A percentile compares a stretch with the other conserved stretches of the same genome.
Conservation (phyloP, 2,113 vertebrate genomes). For the Ceratotherium simum region DNA sequence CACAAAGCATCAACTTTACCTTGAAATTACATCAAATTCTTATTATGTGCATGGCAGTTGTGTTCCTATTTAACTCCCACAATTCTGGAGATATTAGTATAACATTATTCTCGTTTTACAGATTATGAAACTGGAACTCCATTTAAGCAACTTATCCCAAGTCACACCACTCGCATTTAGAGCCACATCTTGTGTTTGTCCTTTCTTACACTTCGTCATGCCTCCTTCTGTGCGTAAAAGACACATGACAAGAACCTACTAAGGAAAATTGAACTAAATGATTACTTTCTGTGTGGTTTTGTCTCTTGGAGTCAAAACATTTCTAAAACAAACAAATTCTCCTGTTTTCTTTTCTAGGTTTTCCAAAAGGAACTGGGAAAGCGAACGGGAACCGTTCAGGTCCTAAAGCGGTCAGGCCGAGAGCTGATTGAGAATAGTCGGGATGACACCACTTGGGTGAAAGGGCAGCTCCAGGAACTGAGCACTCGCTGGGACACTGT, state of each 20-base stretch:
- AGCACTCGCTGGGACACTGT: slow-evolving; percentile 98
- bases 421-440: slow-evolving; percentile 96
- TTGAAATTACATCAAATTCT: slow-evolving; percentile 24
- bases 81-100: slow-evolving; percentile 18
- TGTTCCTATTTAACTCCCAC: slow-evolving; percentile 7
- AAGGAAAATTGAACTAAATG: background rate
- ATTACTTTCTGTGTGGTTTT: slow-evolving; percentile 30
- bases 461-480: slow-evolving; percentile 97
- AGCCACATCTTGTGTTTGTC: background rate
- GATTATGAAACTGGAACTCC: background rate
- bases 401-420: slow-evolving; percentile 95
- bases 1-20: background rate
- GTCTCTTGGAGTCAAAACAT: background rate
- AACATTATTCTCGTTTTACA: background rate
- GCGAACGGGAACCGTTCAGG: slow-evolving; percentile 95
- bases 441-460: slow-evolving; percentile 98
- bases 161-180: background rate
- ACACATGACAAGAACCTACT: background rate
- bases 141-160: background rate
- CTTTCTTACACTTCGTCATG: background rate
- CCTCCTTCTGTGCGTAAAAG: background rate
- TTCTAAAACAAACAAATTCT: background rate
- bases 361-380: slow-evolving; percentile 99
- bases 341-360: slow-evolving; percentile 85
- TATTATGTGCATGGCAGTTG: background rate